Conservation (phyloP, 2,113 vertebrate species). For the Machaerirhynchus nigripectus region DNA sequence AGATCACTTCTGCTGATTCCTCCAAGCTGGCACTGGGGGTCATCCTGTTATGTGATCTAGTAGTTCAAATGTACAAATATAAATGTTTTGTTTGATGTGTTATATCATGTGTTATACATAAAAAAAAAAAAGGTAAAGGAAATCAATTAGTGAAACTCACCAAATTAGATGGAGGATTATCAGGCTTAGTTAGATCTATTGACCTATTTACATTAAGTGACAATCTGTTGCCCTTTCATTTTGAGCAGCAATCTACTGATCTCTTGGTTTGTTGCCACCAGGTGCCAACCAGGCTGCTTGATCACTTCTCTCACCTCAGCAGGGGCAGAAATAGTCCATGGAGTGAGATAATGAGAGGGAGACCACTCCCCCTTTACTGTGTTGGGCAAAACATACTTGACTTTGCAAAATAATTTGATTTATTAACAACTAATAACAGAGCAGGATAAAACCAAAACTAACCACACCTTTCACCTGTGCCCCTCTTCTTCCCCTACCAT, state of each 20-base stretch:
- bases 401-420: neutral
- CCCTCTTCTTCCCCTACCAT: neutral
- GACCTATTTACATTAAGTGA: neutral
- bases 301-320: neutral
- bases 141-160: neutral
- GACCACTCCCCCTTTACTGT: neutral
- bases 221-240: neutral
- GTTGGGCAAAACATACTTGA: neutral
- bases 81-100: neutral
- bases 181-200: neutral
- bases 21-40: neutral
- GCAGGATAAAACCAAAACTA: neutral
- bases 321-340: neutral
- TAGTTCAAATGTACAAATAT: neutral
- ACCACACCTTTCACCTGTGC: fast-evolving
- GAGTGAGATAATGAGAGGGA: neutral
- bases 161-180: neutral
- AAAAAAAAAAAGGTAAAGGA: neutral
- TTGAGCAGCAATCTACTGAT: neutral
- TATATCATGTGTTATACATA: neutral
- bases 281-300: neutral
- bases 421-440: neutral
- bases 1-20: neutral
- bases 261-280: neutral
- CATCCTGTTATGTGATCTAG: neutral